Evolutionary conservation across 2,113 vertebrate genomes (phyloP).

Genomic region (Echinops telfairi): DNA sequence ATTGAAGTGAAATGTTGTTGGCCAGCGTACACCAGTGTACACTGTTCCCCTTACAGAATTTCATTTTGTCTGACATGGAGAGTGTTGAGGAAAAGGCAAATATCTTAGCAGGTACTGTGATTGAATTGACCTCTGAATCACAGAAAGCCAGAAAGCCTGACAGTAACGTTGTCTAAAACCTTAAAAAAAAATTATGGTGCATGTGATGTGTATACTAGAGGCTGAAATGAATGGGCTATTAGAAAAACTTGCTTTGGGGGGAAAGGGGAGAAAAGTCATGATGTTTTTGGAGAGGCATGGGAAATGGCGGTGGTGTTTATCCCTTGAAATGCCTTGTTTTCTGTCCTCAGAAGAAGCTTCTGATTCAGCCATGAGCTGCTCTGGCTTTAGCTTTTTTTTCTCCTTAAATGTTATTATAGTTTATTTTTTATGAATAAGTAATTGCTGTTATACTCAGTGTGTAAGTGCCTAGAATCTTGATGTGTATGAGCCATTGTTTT

Average conservation of each 20-base stretch:
- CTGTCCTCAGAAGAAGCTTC: slow-evolving; percentile 57
- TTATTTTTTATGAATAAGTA: slow-evolving; percentile 44
- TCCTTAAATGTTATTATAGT: not conserved
- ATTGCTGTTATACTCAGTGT: slow-evolving; percentile 25
- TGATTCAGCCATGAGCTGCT: slow-evolving; percentile 51
- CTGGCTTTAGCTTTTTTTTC: not conserved
- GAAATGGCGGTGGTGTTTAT: slow-evolving; percentile 14
- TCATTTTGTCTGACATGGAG: slow-evolving; percentile 72
- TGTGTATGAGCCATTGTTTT: not conserved
- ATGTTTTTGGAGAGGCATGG: slow-evolving; percentile 65
- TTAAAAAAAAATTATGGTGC: slow-evolving; percentile 51
- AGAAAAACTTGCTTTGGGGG: slow-evolving; percentile 49
- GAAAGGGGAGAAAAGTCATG: slow-evolving; percentile 28
- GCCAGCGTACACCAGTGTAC: slow-evolving; percentile 58
- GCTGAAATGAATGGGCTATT: slow-evolving; percentile 65
- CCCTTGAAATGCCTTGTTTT: slow-evolving; percentile 20
- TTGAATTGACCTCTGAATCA: slow-evolving; percentile 79
- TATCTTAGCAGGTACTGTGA: slow-evolving; percentile 71
- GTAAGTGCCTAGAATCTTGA: not conserved
- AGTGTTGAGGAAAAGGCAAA: slow-evolving; percentile 71
- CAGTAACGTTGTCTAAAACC: slow-evolving; percentile 72
- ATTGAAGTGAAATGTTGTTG: slow-evolving; percentile 71
- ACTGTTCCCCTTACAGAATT: slow-evolving; percentile 73
- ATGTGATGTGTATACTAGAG: slow-evolving; percentile 63
- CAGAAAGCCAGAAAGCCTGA: slow-evolving; percentile 67